phyloP scores from a whole-genome alignment of 1,140 invertebrate species.

The Nasonia vitripennis region DNA sequence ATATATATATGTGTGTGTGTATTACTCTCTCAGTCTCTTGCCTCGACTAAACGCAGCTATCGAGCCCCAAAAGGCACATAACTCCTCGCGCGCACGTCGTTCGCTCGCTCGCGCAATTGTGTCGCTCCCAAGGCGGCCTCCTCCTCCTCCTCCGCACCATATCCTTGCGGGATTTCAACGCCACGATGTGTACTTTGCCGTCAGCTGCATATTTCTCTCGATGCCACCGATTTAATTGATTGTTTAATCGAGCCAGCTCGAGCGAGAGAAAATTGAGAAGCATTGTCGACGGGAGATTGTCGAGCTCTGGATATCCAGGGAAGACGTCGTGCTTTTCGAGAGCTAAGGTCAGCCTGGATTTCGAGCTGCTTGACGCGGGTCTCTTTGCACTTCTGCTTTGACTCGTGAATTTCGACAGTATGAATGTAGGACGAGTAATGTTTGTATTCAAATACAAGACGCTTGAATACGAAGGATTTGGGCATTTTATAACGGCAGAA shows the following conservation, averaged over 20 bases:
- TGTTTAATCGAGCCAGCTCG: not conserved
- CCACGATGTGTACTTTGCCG: not conserved
- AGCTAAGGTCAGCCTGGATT: no score
- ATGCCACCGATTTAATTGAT: not conserved
- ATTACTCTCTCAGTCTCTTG: not conserved
- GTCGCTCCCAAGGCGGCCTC: not conserved
- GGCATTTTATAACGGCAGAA: no score
- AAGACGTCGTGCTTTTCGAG: no score
- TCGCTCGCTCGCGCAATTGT: slow-evolving; percentile 13
- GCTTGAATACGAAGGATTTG: no score
- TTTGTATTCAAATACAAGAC: no score
- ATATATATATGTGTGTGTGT: slow-evolving; percentile 41
- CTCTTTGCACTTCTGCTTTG: no score
- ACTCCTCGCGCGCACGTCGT: slow-evolving; percentile 52
- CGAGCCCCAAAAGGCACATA: slow-evolving; percentile 67
- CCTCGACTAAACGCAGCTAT: slow-evolving; percentile 63
- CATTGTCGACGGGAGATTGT: no score
- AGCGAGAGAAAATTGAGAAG: no score
- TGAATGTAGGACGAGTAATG: no score
- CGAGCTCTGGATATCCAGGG: no score
- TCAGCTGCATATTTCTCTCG: not conserved
- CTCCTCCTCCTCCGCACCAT: not conserved
- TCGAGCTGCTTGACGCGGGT: no score
- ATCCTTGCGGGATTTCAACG: slow-evolving; percentile 35
- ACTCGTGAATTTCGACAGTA: no score